Evolutionary conservation across 2,113 vertebrate genomes (phyloP).

Genomic region (Paradoxurus hermaphroditus): DNA sequence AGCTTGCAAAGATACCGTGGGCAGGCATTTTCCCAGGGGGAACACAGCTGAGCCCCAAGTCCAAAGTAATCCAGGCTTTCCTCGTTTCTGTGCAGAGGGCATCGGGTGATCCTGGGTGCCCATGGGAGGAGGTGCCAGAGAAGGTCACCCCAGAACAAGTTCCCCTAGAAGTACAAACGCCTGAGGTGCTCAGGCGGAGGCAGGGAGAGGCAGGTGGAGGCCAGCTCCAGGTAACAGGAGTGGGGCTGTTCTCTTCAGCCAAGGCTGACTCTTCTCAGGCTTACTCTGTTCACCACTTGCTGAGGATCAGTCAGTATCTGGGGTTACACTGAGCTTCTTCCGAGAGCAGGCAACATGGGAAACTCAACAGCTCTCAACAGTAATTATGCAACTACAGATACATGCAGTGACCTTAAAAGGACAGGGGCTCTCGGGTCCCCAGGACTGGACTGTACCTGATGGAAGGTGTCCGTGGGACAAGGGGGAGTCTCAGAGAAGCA

Average conservation of each 20-base stretch:
- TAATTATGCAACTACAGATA: not conserved
- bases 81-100: not conserved
- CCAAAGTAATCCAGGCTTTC: not conserved
- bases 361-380: not conserved
- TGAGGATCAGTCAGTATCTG: not conserved
- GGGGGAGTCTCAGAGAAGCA: not conserved
- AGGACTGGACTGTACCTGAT: not conserved
- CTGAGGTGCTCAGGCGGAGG: accelerated
- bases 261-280: too few species aligned
- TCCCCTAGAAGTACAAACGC: not conserved
- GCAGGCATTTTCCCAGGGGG: not conserved
- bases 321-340: not conserved
- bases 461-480: not conserved
- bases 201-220: not conserved
- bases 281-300: not conserved
- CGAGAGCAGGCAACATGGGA: not conserved
- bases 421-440: not conserved
- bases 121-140: not conserved
- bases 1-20: not conserved
- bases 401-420: not conserved
- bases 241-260: not conserved
- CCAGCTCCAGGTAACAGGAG: accelerated
- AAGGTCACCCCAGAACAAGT: not conserved
- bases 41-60: not conserved
- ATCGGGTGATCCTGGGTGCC: not conserved